Evolutionary conservation across 2,888 invertebrate species (phyloP), one percentile per base, ranked within the genome.

Genomic region (Cheilosia variabilis): DNA sequence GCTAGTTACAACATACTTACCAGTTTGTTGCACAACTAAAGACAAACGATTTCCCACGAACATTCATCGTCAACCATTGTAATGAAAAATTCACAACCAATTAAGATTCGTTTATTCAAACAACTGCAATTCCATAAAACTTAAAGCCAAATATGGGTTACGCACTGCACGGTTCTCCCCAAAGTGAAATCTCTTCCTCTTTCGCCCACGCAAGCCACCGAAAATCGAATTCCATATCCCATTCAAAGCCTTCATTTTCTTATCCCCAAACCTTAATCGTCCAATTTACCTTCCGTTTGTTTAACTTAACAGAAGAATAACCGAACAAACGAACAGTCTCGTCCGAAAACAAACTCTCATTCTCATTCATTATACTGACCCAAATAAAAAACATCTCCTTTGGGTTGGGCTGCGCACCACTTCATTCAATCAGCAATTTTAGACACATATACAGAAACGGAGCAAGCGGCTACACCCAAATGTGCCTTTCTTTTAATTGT

Each of bases 331-430:
- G 37, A 43, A 27, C 17, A 50, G 13, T 22, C 37, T 22, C 52
- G 17, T 57, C 63, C 62, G 17, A 45, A 69, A 65, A 57, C 37
- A 72, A 77, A 81, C 81, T 86, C 81, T 77, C 76, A 86, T 77
- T 86, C 86, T 86, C 86, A 86, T 86, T 86, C 77, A 86, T 86
- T 86, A 76, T 81, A 86, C 47, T 86, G 86, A 86, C 86, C 86
- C 81, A 81, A 76, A 86, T 86, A 81, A 52, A 45, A 37, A 63
- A 53, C 47, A 66, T 58, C 58, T 55, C 53, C 63, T 68, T 65
- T 81, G 81, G 84, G 86, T 86, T 86, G 76, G 81, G 81, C 65
- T 19, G 55, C 50, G 76, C 81, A 86, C 77, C 81, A 86, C 77
- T 86, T 81, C 81, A 77, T 86, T 81, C 86, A 86, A 86, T 86